Base-by-base conservation (phyloP, 1,140 invertebrate species). In the Hylaeus anthracinus region DNA sequence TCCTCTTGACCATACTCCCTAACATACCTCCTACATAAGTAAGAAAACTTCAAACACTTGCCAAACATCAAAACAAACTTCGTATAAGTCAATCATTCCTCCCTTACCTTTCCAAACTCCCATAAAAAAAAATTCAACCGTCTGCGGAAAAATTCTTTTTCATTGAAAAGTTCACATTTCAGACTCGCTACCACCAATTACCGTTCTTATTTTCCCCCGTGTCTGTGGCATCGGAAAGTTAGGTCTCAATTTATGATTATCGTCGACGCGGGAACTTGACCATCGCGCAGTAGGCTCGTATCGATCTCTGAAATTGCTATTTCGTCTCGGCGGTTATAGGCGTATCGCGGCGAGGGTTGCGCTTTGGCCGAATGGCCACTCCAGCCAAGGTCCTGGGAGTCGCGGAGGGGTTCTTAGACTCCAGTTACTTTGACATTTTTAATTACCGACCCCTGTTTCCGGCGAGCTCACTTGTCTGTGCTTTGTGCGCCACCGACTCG, bases 401-500 rank as follows among this genome's bases (percentile, higher is more conserved):
- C 6, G 43, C 6, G 5, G n/a, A 58, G 70, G 63, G 51, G 70
- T 86, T 86, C 84, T 86, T 83, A 86, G 85, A 71, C 53, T 43
- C 71, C 73, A 53, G 67, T 81, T 83, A 85, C 83, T 85, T 85
- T 87, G 86, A 88, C 81, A 84, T 88, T 88, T 88, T 85, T 88
- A 88, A 88, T 88, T 88, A 88, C 86, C 14, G 75, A n/a, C 80
- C 83, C 81, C 88, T 83, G 69, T 83, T 86, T 79, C 66, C 78
- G 76, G 76, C 81, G 69, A 82, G 75, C 72, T 74, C 69, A 69
- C 83, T 88, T 63, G 86, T 87, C 82, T 72, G 26, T 60, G 82
- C 85, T 84, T 85, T 85, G 86, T 86, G 83, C 78, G 55, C 77
- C 67, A 72, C 74, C 71, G 85, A 72, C 75, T 84, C 64, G 67